A percentile compares a stretch with the other conserved stretches of the same genome.
Conservation (phyloP, 2,113 vertebrate genomes). For the Crotophaga sulcirostris region DNA sequence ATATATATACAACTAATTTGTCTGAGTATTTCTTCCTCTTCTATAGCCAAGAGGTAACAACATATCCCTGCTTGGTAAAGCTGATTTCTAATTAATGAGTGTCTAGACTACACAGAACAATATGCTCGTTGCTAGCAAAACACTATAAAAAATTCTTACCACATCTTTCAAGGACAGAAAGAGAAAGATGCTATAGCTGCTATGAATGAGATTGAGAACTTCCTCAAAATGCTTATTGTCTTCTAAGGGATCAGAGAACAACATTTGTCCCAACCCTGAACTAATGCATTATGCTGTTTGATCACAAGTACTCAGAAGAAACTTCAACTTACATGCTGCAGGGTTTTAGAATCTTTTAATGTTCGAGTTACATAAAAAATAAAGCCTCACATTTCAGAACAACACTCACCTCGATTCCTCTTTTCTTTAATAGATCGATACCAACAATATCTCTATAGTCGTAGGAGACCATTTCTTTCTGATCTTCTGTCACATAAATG, state of each 20-base stretch:
- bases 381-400: background rate
- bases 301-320: background rate
- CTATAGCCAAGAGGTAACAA: background rate
- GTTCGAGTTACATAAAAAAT: background rate
- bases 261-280: background rate
- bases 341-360: background rate
- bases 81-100: background rate
- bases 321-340: background rate
- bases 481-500: constrained; percentile 78
- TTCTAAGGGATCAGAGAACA: background rate
- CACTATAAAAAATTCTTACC: background rate
- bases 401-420: constrained; percentile 82
- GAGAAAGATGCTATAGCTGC: background rate
- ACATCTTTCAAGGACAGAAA: background rate
- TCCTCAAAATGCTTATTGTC: background rate
- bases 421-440: constrained; percentile 79
- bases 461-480: constrained; percentile 84
- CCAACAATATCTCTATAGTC: constrained; percentile 80
- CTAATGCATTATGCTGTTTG: background rate
- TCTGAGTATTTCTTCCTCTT: background rate
- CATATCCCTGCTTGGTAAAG: background rate
- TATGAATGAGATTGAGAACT: background rate
- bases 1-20: background rate
- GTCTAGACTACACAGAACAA: background rate
- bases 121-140: background rate